A percentile compares a stretch with the other conserved stretches of the same genome.
phyloP scores from a whole-genome alignment of 2,797 vertebrate species.

The Cyprinella venusta region DNA sequence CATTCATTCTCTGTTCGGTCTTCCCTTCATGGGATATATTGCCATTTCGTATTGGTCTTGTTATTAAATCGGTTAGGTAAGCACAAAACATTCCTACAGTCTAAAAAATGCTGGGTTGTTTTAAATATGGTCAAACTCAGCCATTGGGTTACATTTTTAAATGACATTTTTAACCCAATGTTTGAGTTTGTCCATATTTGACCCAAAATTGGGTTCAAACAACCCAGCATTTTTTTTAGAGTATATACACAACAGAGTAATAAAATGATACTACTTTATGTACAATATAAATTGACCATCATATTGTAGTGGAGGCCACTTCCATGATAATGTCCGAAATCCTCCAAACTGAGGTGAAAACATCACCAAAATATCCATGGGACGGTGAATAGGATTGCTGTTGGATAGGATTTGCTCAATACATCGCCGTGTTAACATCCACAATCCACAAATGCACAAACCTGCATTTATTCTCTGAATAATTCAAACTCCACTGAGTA shows the following conservation, averaged over 20 bases:
- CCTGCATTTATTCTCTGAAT: not conserved
- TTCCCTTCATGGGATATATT: too few species aligned
- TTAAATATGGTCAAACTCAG: too few species aligned
- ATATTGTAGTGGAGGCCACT: too few species aligned
- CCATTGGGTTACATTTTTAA: too few species aligned
- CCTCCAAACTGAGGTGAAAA: not conserved
- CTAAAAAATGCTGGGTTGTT: too few species aligned
- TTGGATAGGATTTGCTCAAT: not conserved
- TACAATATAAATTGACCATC: not conserved
- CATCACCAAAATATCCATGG: not conserved
- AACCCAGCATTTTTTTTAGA: too few species aligned
- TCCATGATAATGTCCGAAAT: too few species aligned
- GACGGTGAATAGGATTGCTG: not conserved
- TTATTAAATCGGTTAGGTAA: not conserved
- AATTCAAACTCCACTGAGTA: not conserved
- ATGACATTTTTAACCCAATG: too few species aligned
- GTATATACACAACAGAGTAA: not conserved
- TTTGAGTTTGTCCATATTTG: too few species aligned
- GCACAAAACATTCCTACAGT: not conserved
- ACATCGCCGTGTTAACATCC: not conserved
- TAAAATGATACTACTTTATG: not conserved
- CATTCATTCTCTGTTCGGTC: too few species aligned
- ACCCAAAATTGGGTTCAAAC: too few species aligned
- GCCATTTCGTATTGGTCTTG: too few species aligned
- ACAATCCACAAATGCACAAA: not conserved